Percentiles rank a stretch among this genome's conserved stretches.
Conservation (phyloP, 2,888 invertebrate genomes). For the Clusia tigrina region DNA sequence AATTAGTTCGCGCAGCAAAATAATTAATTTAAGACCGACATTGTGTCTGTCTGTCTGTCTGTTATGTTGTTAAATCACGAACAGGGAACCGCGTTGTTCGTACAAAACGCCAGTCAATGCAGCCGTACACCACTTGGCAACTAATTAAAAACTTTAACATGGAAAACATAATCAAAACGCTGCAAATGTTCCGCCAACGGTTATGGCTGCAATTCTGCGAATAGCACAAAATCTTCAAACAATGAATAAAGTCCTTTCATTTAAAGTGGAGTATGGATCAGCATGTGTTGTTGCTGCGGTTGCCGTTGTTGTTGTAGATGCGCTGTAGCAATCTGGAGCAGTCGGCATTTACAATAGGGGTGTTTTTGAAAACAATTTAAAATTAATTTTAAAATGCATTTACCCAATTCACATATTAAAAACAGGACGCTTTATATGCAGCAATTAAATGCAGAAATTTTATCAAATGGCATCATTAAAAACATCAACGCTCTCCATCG, state of each 20-base stretch:
- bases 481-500: slow-evolving; percentile 3
- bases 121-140: not conserved
- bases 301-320: not conserved
- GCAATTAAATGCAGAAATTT: slow-evolving; percentile 46
- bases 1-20: not conserved
- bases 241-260: slow-evolving; percentile 7
- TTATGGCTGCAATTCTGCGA: not conserved
- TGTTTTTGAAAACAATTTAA: not conserved
- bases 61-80: slow-evolving; percentile 8
- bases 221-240: too few species aligned
- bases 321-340: not conserved
- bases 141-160: not conserved
- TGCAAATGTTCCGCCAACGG: not conserved
- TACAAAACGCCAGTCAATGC: not conserved
- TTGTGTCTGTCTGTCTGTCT: not conserved
- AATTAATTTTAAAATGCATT: not conserved
- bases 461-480: slow-evolving; percentile 10
- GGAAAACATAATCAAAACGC: not conserved
- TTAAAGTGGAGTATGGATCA: not conserved
- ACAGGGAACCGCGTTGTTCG: not conserved
- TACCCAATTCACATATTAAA: slow-evolving; percentile 4
- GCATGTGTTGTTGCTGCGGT: not conserved
- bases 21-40: slow-evolving; percentile 4
- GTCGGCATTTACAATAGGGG: slow-evolving; percentile 1
- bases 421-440: slow-evolving; percentile 25